Evolutionary conservation across 1,140 invertebrate species (phyloP).

Genomic region (Acyrthosiphon pisum): DNA sequence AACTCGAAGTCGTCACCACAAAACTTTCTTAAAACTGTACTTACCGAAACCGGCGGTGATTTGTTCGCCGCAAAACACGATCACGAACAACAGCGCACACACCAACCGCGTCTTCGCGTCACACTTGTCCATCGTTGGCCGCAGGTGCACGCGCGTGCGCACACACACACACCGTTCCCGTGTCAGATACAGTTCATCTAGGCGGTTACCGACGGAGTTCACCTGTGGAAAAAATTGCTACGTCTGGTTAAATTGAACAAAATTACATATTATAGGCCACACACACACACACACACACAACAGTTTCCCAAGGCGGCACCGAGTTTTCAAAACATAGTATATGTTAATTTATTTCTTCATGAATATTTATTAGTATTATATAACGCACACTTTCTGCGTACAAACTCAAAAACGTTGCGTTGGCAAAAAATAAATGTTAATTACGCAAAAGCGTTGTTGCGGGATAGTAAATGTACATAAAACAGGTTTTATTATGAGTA

Average conservation of each 20-base stretch:
- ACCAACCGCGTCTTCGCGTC: not conserved
- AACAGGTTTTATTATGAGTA: not conserved
- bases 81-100: not conserved
- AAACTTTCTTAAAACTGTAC: slow-evolving; percentile 20
- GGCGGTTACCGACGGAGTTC: not conserved
- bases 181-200: not conserved
- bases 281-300: no score
- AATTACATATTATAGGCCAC: not conserved
- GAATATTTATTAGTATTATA: not conserved
- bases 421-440: not conserved
- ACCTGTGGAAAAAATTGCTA: not conserved
- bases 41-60: slow-evolving; percentile 35
- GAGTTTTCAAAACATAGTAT: not conserved
- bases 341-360: not conserved
- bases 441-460: not conserved
- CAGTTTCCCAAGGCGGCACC: not conserved
- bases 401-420: not conserved
- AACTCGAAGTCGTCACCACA: not conserved
- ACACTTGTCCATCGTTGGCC: not conserved
- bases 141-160: not conserved
- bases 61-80: slow-evolving; percentile 24
- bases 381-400: not conserved
- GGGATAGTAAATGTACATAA: not conserved
- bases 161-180: not conserved
- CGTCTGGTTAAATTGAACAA: not conserved